phyloP scores from a whole-genome alignment of 2,797 vertebrate genomes.

The Oophaga sylvatica region DNA sequence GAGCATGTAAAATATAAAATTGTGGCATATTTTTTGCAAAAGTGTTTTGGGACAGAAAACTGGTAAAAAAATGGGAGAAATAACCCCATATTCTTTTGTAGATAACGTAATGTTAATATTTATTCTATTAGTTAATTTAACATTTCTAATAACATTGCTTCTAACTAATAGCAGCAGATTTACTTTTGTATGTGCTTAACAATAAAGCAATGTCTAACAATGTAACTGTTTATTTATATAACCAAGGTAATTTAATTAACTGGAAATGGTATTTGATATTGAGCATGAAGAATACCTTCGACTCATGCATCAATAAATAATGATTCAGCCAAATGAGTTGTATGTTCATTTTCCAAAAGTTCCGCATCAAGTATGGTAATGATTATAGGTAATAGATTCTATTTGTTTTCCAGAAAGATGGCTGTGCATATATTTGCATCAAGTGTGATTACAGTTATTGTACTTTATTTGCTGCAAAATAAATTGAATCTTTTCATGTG shows the following conservation, averaged over 20 bases:
- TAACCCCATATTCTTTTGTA: background rate
- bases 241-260: constrained; percentile 69
- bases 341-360: constrained; percentile 41
- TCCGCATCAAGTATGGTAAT: constrained; percentile 46
- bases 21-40: no score
- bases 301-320: constrained; percentile 39
- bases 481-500: constrained; percentile 57
- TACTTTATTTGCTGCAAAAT: constrained; percentile 50
- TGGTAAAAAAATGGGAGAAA: no score
- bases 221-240: constrained; percentile 25
- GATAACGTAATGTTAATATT: background rate
- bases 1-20: no score
- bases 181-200: constrained; percentile 15
- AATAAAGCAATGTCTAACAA: constrained; percentile 22
- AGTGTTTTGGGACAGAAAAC: no score
- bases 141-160: background rate
- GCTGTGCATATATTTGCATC: constrained; percentile 49
- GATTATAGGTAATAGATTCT: constrained; percentile 52
- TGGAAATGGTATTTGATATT: constrained; percentile 69
- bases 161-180: background rate
- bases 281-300: constrained; percentile 20
- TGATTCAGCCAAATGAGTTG: constrained; percentile 33
- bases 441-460: constrained; percentile 55
- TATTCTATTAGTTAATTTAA: background rate
- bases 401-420: constrained; percentile 56